Evolutionary conservation across 2,113 vertebrate species (phyloP).

Genomic region (Myodes glareolus): DNA sequence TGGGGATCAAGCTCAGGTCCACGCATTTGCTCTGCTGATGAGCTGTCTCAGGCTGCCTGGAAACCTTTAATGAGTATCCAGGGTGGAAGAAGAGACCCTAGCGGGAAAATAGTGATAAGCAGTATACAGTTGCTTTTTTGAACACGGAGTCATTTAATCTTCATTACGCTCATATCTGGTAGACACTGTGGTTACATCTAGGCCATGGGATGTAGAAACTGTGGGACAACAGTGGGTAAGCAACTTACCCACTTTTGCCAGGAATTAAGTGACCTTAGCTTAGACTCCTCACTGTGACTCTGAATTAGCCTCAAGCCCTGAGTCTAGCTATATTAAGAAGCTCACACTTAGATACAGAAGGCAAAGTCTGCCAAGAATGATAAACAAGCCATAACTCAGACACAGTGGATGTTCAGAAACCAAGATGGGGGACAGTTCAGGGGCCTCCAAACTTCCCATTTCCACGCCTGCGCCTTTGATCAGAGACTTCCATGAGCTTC

Average conservation of each 20-base stretch:
- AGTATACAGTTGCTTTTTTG: background rate
- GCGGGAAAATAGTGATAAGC: background rate
- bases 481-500: background rate
- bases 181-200: background rate
- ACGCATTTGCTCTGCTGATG: background rate
- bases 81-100: background rate
- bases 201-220: background rate
- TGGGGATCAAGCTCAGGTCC: background rate
- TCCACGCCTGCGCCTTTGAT: background rate
- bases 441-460: rapidly evolving
- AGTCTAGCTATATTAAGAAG: background rate
- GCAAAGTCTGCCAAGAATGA: background rate
- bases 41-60: background rate
- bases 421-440: rapidly evolving
- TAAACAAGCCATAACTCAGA: too few species aligned
- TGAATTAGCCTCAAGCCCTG: background rate
- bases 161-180: background rate
- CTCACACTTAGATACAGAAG: background rate
- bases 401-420: too few species aligned
- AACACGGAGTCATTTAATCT: background rate
- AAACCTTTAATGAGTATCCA: background rate
- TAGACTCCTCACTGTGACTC: background rate
- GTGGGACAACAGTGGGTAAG: background rate
- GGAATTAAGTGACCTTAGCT: background rate
- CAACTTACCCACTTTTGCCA: background rate